A percentile compares a stretch with the other conserved stretches of the same genome.
These are phyloP conservation scores for Nansenia antarctica DNA, from an alignment of 2,113 vertebrate genomes.

Conservation along the genomic window DNA sequence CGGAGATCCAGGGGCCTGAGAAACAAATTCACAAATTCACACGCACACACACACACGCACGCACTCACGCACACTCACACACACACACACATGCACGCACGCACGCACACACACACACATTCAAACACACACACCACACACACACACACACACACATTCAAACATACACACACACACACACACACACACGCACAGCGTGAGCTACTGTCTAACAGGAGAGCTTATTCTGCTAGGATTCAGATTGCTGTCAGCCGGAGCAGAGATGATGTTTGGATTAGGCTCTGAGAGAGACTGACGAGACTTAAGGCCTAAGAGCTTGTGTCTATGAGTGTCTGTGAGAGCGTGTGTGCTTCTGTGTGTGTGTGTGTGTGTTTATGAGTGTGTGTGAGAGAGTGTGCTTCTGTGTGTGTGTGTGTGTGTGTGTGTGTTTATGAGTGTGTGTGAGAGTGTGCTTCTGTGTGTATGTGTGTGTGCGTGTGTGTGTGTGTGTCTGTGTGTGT, in stretches of 20 bases:
- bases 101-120: neutral
- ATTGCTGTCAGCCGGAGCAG: slow-evolving; percentile 40
- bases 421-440: neutral
- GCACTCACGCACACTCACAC: too few species aligned
- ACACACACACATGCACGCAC: neutral
- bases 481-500: neutral
- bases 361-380: too few species aligned
- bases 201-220: neutral
- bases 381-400: neutral
- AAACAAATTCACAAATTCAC: too few species aligned
- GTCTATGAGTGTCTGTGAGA: neutral
- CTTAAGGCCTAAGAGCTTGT: slow-evolving; percentile 7
- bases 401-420: neutral
- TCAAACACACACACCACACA: too few species aligned
- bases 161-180: neutral
- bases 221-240: slow-evolving; percentile 4
- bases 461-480: neutral
- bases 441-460: too few species aligned
- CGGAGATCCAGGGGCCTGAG: slow-evolving; percentile 15
- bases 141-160: neutral
- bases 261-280: slow-evolving; percentile 52
- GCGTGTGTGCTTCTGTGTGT: too few species aligned
- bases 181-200: neutral
- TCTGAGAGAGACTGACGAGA: neutral
- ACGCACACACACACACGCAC: too few species aligned